Percentiles rank a stretch among this genome's conserved stretches.
These are phyloP conservation scores for Rhinoptilus africanus DNA, from an alignment of 2,113 vertebrate genomes.

Conservation along the genomic window DNA sequence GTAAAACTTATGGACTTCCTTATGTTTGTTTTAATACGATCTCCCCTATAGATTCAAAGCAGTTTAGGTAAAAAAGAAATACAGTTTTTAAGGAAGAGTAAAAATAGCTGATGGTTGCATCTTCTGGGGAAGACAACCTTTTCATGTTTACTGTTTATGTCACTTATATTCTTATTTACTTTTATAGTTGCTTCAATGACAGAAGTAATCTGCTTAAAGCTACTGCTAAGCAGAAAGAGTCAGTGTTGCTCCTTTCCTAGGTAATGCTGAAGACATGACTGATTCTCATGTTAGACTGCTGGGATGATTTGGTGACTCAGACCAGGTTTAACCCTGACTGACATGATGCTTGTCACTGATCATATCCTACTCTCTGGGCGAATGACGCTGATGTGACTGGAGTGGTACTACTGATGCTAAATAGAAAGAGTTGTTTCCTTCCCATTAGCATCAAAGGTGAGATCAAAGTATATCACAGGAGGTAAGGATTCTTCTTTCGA, in stretches of 20 bases:
- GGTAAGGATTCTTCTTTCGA: background rate
- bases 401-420: background rate
- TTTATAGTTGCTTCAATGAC: background rate
- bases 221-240: background rate
- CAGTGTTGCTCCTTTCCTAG: background rate
- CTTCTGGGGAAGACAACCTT: background rate
- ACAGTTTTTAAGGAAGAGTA: background rate
- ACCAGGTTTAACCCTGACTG: background rate
- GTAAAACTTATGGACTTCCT: background rate
- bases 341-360: background rate
- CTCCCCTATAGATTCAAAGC: background rate
- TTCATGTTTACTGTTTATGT: background rate
- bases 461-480: conserved; percentile 3
- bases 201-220: background rate
- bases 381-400: background rate
- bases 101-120: background rate
- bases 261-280: background rate
- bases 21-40: background rate
- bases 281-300: background rate
- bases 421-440: background rate
- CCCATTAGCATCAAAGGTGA: background rate
- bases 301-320: background rate
- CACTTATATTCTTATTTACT: background rate
- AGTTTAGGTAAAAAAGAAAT: background rate
- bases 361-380: background rate